Percentiles rank a stretch among this genome's conserved stretches.
These are phyloP conservation scores for Knipowitschia caucasica DNA, from an alignment of 2,797 vertebrate genomes.

Conservation along the genomic window DNA sequence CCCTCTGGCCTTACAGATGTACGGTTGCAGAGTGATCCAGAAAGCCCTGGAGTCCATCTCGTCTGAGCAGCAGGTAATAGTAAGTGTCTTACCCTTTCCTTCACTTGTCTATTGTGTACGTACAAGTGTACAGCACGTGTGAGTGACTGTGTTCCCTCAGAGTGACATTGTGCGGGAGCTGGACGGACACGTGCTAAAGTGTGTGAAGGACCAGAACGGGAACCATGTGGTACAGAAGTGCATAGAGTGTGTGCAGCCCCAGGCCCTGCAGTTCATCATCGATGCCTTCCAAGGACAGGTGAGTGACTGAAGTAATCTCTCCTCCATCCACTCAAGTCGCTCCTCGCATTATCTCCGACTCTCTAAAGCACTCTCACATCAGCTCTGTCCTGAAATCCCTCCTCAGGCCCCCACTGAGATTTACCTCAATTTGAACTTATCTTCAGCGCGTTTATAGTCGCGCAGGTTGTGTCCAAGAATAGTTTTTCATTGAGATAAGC, in stretches of 20 bases:
- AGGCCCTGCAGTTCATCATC: conserved; percentile 97
- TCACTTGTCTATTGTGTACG: not conserved
- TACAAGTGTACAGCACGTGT: not conserved
- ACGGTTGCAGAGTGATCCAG: conserved; percentile 96
- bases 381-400: too few relatives aligned
- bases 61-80: conserved; percentile 99
- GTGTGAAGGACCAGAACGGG: conserved; percentile 98
- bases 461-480: too few relatives aligned
- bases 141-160: conserved; percentile 55
- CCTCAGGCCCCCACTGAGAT: too few relatives aligned
- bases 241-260: conserved; percentile 96
- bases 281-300: conserved; percentile 99
- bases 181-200: conserved; percentile 96
- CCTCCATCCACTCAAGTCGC: not conserved
- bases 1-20: conserved; percentile 94
- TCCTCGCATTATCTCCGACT: too few relatives aligned
- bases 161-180: conserved; percentile 98
- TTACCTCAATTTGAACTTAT: too few relatives aligned
- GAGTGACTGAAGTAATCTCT: too few relatives aligned
- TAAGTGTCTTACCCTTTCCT: conserved; percentile 73
- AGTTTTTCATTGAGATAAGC: too few relatives aligned
- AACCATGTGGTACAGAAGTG: conserved; percentile 99
- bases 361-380: too few relatives aligned
- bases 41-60: conserved; percentile 96
- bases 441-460: too few relatives aligned